Evolutionary conservation across 37 sponge, comb jelly and placozoan genomes (phyloP), one percentile per base, ranked within the genome.

Genomic region (Chondrilla cf. caribensis): DNA sequence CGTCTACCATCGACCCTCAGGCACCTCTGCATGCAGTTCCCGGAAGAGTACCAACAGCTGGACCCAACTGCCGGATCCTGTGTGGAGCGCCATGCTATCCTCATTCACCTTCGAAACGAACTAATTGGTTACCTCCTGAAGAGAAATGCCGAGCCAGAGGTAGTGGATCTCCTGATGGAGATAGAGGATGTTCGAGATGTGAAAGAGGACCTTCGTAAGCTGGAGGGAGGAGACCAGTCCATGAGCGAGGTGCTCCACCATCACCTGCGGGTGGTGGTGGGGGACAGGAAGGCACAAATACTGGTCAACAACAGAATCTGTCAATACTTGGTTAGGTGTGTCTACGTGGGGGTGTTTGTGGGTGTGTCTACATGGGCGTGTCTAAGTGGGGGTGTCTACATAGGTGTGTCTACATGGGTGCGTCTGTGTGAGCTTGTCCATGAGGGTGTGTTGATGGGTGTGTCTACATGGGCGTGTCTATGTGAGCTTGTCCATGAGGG

Each of bases 121-220:
- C 93, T 98, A 7, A 82, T 86, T 22, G 42, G 40, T 11, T 98
- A 89, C 86, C 87, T 94, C 54, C 81, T 98, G 83, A 64, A 91
- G 60, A 94, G 95, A 83, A 93, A 91, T 62, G 92, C 99, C 0
- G 96, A 95, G 82, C 67, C 92, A n/a, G 99, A 95, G 79, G 92
- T 42, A 5, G 93, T 94, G 87, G 99, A 98, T 87, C 85, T 98
- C 33, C 89, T 98, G 40, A 93, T 98, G 96, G 99, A 98, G 86
- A 87, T 98, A 6, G 99, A 98, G 87, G 62, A 85, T 31, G 38
- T 87, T 11, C 81, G 87, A 0, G 25, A 81, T 18, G 55, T 95
- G 19, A 79, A 64, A 21, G 82, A 92, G 19, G 43, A 73, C n/a
- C 22, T 73, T 19, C 76, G 44, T 4, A 37, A 39, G 2, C 14